These are phyloP conservation scores for Antrozous pallidus DNA, from an alignment of 2,797 vertebrate species.

Conservation along the genomic window DNA sequence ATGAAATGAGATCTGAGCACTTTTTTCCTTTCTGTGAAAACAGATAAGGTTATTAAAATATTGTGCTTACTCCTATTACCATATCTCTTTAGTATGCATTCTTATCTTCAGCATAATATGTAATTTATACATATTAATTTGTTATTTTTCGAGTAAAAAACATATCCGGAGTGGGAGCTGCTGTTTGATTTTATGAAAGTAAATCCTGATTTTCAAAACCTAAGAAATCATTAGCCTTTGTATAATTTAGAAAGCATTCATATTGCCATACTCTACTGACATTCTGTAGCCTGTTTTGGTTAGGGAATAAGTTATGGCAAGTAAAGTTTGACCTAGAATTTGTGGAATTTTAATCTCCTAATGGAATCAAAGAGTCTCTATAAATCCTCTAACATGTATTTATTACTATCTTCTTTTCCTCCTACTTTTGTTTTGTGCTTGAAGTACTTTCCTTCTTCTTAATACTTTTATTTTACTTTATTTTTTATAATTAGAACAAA, in stretches of 20 bases:
- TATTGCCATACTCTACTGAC: not conserved
- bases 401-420: not conserved
- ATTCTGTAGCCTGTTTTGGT: slow-evolving; percentile 14
- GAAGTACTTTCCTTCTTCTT: not conserved
- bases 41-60: slow-evolving; percentile 60
- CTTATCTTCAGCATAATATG: slow-evolving; percentile 52
- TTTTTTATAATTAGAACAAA: not conserved
- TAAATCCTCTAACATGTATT: slow-evolving; percentile 36
- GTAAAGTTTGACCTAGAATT: slow-evolving; percentile 52
- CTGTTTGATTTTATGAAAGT: slow-evolving; percentile 64
- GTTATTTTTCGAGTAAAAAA: slow-evolving; percentile 60
- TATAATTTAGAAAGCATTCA: not conserved
- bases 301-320: slow-evolving; percentile 44
- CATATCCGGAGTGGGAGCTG: not conserved
- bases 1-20: slow-evolving; percentile 17
- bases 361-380: slow-evolving; percentile 19
- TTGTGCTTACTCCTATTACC: slow-evolving; percentile 27
- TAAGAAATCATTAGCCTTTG: not conserved
- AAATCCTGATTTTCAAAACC: slow-evolving; percentile 24
- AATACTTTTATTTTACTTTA: not conserved
- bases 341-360: slow-evolving; percentile 60
- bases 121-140: slow-evolving; percentile 54
- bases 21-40: slow-evolving; percentile 34
- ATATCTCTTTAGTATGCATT: slow-evolving; percentile 42
- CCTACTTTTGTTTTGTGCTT: slow-evolving; percentile 25